Percentiles rank a stretch among this genome's conserved stretches.
Evolutionary conservation across 2,113 vertebrate genomes (phyloP).

Genomic region (Mola mola): DNA sequence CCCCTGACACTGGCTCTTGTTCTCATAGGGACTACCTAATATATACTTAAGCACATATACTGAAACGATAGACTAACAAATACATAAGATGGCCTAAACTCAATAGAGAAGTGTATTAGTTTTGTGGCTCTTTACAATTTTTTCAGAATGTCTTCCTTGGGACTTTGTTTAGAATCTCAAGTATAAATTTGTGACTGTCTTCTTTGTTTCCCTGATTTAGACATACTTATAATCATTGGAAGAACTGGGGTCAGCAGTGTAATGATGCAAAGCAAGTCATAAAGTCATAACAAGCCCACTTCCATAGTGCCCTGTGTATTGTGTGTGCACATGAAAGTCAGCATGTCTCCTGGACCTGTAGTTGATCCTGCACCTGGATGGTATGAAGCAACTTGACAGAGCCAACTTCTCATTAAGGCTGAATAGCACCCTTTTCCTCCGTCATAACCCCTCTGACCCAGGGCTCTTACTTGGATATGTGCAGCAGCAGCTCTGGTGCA

Average conservation of each 20-base stretch:
- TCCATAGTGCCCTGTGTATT: constrained; percentile 43
- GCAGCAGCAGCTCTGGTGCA: too few species aligned
- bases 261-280: constrained; percentile 61
- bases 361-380: constrained; percentile 53
- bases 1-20: constrained; percentile 64
- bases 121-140: constrained; percentile 37
- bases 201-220: constrained; percentile 37
- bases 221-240: constrained; percentile 31
- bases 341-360: constrained; percentile 44
- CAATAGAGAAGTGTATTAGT: constrained; percentile 54
- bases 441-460: constrained; percentile 7
- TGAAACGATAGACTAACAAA: constrained; percentile 72
- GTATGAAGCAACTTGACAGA: constrained; percentile 69
- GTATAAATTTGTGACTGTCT: constrained; percentile 28
- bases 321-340: constrained; percentile 18
- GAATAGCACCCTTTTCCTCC: constrained; percentile 20
- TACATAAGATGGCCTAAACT: constrained; percentile 63
- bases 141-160: constrained; percentile 15
- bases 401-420: constrained; percentile 58
- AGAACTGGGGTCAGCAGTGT: constrained; percentile 58
- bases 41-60: constrained; percentile 64
- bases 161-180: constrained; percentile 19
- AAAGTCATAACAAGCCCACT: constrained; percentile 23
- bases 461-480: constrained; percentile 18
- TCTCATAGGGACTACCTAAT: constrained; percentile 69